Conservation (phyloP, 2,797 vertebrate species). For the Galago senegalensis region DNA sequence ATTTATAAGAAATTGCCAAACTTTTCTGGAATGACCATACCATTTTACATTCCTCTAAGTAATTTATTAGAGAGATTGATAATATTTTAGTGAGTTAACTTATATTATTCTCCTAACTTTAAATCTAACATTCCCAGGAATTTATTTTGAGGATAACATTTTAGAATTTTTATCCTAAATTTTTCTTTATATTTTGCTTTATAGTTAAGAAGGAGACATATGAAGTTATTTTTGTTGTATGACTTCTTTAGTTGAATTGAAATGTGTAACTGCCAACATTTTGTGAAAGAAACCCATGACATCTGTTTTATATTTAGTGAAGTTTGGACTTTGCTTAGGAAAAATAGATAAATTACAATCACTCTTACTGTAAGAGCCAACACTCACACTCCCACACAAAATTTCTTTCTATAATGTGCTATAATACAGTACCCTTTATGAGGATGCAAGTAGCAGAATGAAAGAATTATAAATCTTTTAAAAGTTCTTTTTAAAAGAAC, state of each 20-base stretch:
- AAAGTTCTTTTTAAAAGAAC: slow-evolving; percentile 33
- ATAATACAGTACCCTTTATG: not conserved
- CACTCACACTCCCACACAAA: not conserved
- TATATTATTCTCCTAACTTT: slow-evolving; percentile 3
- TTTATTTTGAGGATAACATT: slow-evolving; percentile 1
- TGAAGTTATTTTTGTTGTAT: slow-evolving; percentile 57
- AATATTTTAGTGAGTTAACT: slow-evolving; percentile 36
- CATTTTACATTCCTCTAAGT: not conserved
- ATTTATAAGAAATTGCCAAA: slow-evolving; percentile 27
- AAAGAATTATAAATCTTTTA: slow-evolving; percentile 40
- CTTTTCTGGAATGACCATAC: not conserved
- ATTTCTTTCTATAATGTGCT: slow-evolving; percentile 29
- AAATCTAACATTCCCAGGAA: not conserved
- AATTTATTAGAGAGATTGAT: not conserved
- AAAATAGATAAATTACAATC: slow-evolving; percentile 88
- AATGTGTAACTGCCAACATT: slow-evolving; percentile 71
- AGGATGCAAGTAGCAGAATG: not conserved
- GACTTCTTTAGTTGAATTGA: not conserved
- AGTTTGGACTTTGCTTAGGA: slow-evolving; percentile 83
- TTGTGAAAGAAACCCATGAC: slow-evolving; percentile 85
- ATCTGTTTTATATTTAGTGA: slow-evolving; percentile 88
- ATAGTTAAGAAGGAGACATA: slow-evolving; percentile 53
- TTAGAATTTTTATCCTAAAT: slow-evolving; percentile 30
- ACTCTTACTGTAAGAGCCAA: slow-evolving; percentile 85
- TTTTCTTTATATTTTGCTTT: slow-evolving; percentile 52